Percentiles rank a stretch among this genome's conserved stretches.
Conservation (phyloP, 2,113 vertebrate genomes). For the Seriola aureovittata region DNA sequence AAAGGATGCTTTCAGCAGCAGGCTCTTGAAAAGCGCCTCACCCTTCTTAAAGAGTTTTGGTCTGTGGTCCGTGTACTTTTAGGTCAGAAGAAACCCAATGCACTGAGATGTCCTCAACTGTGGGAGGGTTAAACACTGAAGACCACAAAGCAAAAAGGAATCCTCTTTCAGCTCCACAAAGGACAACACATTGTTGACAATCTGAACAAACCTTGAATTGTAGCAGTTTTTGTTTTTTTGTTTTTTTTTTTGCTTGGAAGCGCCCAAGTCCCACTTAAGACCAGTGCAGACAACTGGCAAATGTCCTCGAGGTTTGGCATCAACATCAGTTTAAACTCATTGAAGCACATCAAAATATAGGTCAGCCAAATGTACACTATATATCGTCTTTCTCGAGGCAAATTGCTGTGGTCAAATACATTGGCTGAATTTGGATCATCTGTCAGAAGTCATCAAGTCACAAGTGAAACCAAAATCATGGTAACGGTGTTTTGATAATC, state of each 20-base stretch:
- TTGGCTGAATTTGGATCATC: neutral
- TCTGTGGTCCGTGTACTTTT: slow-evolving; percentile 54
- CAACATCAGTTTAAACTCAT: slow-evolving; percentile 36
- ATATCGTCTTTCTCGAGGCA: slow-evolving; percentile 38
- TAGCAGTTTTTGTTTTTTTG: slow-evolving; percentile 23
- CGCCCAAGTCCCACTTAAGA: slow-evolving; percentile 59
- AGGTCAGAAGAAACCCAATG: slow-evolving; percentile 67
- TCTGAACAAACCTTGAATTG: slow-evolving; percentile 42
- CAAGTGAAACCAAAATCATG: slow-evolving; percentile 34
- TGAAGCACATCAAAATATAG: slow-evolving; percentile 52
- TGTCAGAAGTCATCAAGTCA: slow-evolving; percentile 15
- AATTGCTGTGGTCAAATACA: slow-evolving; percentile 18
- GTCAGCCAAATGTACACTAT: slow-evolving; percentile 44
- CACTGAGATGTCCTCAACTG: slow-evolving; percentile 56
- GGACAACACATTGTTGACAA: slow-evolving; percentile 48
- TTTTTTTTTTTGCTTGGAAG: slow-evolving; percentile 50
- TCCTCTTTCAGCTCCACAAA: slow-evolving; percentile 38
- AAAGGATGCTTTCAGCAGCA: slow-evolving; percentile 72
- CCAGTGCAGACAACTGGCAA: slow-evolving; percentile 36
- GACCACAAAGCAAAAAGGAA: slow-evolving; percentile 27
- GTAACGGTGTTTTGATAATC: slow-evolving; percentile 3
- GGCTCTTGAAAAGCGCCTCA: slow-evolving; percentile 45
- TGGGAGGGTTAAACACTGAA: slow-evolving; percentile 37
- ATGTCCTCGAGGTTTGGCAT: slow-evolving; percentile 55
- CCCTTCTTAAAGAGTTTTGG: slow-evolving; percentile 49